A percentile compares a stretch with the other conserved stretches of the same genome.
phyloP scores from a whole-genome alignment of 2,113 vertebrate genomes.

The Notothenia coriiceps region DNA sequence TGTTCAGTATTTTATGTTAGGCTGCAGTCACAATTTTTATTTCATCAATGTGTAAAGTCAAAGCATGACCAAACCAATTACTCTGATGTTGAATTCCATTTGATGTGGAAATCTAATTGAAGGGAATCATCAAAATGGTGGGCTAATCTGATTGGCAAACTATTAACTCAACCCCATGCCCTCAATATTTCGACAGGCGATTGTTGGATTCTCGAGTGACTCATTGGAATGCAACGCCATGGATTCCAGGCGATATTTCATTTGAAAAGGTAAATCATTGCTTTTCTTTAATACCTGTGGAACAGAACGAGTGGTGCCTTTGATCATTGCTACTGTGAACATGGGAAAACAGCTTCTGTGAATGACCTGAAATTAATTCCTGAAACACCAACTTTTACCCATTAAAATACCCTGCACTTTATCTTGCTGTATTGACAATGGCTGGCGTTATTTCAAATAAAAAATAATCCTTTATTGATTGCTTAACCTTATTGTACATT shows the following conservation, averaged over 20 bases:
- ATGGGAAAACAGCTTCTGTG: conserved; percentile 51
- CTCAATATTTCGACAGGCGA: conserved; percentile 55
- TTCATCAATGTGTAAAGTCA: conserved; percentile 53
- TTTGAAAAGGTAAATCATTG: conserved; percentile 77
- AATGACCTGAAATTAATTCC: conserved; percentile 56
- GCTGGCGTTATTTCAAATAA: conserved; percentile 29
- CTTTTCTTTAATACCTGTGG: conserved; percentile 69
- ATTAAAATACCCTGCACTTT: conserved; percentile 38
- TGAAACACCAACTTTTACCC: conserved; percentile 36
- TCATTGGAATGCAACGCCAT: conserved; percentile 70
- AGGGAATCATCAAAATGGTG: conserved; percentile 55
- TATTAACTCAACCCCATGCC: conserved; percentile 69
- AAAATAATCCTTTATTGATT: not conserved
- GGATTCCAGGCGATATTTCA: conserved; percentile 71
- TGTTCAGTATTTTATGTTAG: conserved; percentile 21
- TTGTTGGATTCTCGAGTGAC: conserved; percentile 54
- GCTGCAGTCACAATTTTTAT: conserved; percentile 34
- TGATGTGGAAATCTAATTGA: conserved; percentile 67
- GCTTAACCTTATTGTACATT: conserved; percentile 16
- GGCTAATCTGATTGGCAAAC: conserved; percentile 62
- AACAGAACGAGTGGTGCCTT: conserved; percentile 65
- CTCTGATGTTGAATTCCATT: conserved; percentile 55
- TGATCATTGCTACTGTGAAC: conserved; percentile 71
- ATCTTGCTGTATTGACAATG: conserved; percentile 21
- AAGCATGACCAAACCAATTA: conserved; percentile 61